Conservation (phyloP, 2,113 vertebrate species). For the Shinisaurus crocodilurus region DNA sequence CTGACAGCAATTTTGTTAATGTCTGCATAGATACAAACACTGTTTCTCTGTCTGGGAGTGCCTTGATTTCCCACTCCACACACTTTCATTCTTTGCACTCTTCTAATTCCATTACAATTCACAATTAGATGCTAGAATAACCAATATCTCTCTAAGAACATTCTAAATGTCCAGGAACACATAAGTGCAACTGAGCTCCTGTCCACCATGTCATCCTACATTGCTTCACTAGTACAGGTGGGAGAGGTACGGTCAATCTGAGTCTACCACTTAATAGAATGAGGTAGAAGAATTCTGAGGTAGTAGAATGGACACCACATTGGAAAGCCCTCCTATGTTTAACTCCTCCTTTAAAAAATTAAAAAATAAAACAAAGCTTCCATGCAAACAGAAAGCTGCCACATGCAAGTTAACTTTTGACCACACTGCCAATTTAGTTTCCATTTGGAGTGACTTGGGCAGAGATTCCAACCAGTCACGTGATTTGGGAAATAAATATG, state of each 20-base stretch:
- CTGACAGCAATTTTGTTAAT: constrained; percentile 13
- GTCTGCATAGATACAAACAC: background rate
- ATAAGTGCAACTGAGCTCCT: background rate
- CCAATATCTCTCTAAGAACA: no score
- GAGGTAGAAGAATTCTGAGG: no score
- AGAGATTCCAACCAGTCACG: no score
- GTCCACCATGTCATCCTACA: background rate
- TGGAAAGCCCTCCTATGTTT: background rate
- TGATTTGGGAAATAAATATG: no score
- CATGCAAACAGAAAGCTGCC: background rate
- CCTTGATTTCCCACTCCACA: background rate
- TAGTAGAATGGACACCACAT: no score
- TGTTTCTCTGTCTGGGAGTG: background rate
- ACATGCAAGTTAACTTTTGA: background rate
- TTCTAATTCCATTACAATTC: background rate
- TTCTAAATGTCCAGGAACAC: background rate
- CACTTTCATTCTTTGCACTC: background rate
- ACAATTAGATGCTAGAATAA: background rate
- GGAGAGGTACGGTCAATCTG: background rate
- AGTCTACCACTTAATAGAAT: background rate
- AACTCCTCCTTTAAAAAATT: background rate
- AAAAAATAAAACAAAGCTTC: background rate
- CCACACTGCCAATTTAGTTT: background rate
- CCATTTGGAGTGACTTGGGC: no score
- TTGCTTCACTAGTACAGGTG: background rate